phyloP scores from a whole-genome alignment of 2,113 vertebrate genomes.

The Osmerus mordax region DNA sequence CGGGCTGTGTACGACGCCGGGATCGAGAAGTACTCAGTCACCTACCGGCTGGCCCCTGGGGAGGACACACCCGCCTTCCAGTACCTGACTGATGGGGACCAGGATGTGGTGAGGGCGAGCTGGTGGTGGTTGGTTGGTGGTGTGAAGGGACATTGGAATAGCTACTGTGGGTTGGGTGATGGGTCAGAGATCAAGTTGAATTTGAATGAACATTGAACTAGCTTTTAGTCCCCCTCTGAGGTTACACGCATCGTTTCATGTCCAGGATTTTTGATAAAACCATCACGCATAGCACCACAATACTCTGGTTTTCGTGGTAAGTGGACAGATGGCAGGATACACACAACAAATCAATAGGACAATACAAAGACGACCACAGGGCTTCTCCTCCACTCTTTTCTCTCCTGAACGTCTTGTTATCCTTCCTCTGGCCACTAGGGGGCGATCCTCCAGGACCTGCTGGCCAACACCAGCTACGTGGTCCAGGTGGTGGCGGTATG shows the following conservation, averaged over 20 bases:
- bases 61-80: slow-evolving; percentile 72
- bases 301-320: neutral
- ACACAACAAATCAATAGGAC: neutral
- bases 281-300: neutral
- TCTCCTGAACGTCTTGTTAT: neutral
- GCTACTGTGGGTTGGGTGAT: neutral
- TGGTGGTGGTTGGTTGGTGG: neutral
- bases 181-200: neutral
- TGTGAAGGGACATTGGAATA: neutral
- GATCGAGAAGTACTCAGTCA: slow-evolving; percentile 91
- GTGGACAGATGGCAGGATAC: neutral
- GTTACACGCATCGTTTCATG: no score
- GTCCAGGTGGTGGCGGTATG: slow-evolving; percentile 93
- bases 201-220: no score
- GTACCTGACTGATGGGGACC: slow-evolving; percentile 95
- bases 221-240: no score
- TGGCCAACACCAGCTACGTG: slow-evolving; percentile 87
- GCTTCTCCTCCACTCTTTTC: neutral
- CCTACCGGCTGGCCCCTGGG: slow-evolving; percentile 74
- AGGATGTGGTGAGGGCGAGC: slow-evolving; percentile 87
- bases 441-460: slow-evolving; percentile 87
- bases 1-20: slow-evolving; percentile 86
- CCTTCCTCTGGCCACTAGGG: slow-evolving; percentile 76
- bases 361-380: neutral
- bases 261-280: no score